phyloP scores from a whole-genome alignment of 1,140 invertebrate species.

The Penaeus japonicus region DNA sequence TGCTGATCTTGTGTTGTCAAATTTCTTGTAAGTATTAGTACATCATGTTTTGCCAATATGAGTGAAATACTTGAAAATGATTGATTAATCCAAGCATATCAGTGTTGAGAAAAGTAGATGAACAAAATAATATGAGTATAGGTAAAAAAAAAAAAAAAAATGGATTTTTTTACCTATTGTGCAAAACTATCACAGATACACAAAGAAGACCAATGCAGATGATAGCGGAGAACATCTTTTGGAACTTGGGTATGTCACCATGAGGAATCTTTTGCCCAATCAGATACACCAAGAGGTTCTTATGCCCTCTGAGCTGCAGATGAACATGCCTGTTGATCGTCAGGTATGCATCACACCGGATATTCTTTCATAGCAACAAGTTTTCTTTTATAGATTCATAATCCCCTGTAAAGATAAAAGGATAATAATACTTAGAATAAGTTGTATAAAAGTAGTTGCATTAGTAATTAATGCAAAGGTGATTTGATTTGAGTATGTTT shows the following conservation, averaged over 20 bases:
- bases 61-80: not conserved
- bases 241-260: slow-evolving; percentile 95
- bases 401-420: not conserved
- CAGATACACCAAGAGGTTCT: slow-evolving; percentile 94
- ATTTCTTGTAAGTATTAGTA: slow-evolving; percentile 76
- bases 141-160: too few relatives aligned
- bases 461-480: too few relatives aligned
- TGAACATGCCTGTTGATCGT: slow-evolving; percentile 87
- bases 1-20: slow-evolving; percentile 92
- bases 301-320: slow-evolving; percentile 84
- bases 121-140: too few relatives aligned
- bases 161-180: not conserved
- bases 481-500: not conserved
- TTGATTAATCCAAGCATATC: too few relatives aligned
- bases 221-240: slow-evolving; percentile 96
- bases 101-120: too few relatives aligned
- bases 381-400: slow-evolving; percentile 57
- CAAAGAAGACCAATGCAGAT: slow-evolving; percentile 94
- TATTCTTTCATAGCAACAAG: not conserved
- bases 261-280: slow-evolving; percentile 94
- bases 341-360: slow-evolving; percentile 62
- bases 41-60: not conserved
- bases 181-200: slow-evolving; percentile 73
- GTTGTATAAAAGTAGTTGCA: too few relatives aligned
- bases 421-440: too few relatives aligned